phyloP scores from a whole-genome alignment of 37 sponge, comb jelly and placozoan species.

The Dysidea cf. avara region DNA sequence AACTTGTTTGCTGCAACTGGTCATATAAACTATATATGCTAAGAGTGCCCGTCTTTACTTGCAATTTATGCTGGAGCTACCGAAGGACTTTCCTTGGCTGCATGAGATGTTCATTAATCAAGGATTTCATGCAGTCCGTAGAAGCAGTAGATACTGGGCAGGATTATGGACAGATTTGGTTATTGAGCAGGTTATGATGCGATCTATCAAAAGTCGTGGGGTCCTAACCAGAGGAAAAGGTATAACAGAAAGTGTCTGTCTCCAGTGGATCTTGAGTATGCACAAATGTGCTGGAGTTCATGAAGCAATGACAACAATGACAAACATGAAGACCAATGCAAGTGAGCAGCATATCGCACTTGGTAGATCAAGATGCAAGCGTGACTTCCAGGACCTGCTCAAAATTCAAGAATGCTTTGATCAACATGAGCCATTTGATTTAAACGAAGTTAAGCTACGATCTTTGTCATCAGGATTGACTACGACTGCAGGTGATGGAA shows the following conservation, averaged over 20 bases:
- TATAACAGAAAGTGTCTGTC: constrained; percentile 32
- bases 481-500: constrained; percentile 19
- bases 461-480: constrained; percentile 23
- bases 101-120: constrained; percentile 23
- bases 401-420: constrained; percentile 47
- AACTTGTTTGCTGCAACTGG: no score
- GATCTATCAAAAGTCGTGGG: constrained; percentile 31
- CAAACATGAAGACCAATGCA: constrained; percentile 7
- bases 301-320: constrained; percentile 38
- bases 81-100: constrained; percentile 10
- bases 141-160: constrained; percentile 37
- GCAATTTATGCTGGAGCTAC: constrained; percentile 31
- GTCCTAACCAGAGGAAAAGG: constrained; percentile 37
- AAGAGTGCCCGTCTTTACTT: constrained; percentile 32
- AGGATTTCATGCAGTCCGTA: no score
- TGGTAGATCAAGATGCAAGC: constrained; percentile 44
- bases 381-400: constrained; percentile 26
- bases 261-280: no score
- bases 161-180: constrained; percentile 41
- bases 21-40: constrained; percentile 40
- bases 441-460: constrained; percentile 3
- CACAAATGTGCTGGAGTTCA: constrained; percentile 36
- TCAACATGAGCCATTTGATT: constrained; percentile 33
- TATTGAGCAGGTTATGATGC: no score
- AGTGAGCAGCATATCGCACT: no score